A percentile compares a stretch with the other conserved stretches of the same genome.
phyloP scores from a whole-genome alignment of 2,888 invertebrate species.

The Ectobius pallidus region DNA sequence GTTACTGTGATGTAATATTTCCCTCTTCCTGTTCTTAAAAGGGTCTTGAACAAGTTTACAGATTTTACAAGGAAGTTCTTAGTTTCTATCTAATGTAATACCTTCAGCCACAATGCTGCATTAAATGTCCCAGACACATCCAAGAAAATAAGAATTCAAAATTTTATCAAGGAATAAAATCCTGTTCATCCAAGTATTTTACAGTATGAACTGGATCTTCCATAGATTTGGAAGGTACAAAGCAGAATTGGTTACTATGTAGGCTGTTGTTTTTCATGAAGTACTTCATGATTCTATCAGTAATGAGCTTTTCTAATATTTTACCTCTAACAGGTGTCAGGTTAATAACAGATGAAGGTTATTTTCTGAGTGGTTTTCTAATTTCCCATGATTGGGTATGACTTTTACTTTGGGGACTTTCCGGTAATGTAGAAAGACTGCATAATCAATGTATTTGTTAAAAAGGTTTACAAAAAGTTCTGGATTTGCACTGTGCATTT shows the following conservation, averaged over 20 bases:
- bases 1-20: background rate
- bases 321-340: background rate
- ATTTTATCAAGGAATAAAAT: background rate
- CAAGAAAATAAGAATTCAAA: background rate
- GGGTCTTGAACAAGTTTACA: background rate
- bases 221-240: background rate
- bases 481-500: background rate
- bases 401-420: background rate
- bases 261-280: background rate
- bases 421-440: background rate
- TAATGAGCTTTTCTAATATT: conserved; percentile 6
- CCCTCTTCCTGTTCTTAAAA: background rate
- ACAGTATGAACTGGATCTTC: background rate
- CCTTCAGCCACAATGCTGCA: background rate
- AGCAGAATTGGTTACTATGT: background rate
- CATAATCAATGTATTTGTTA: background rate
- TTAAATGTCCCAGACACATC: background rate
- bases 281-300: background rate
- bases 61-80: background rate
- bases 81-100: background rate
- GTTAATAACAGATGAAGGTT: background rate
- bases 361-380: background rate
- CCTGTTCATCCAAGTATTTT: background rate
- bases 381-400: background rate
- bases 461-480: background rate